These are phyloP conservation scores for Machaerirhynchus nigripectus DNA, from an alignment of 2,113 vertebrate species.

Conservation along the genomic window DNA sequence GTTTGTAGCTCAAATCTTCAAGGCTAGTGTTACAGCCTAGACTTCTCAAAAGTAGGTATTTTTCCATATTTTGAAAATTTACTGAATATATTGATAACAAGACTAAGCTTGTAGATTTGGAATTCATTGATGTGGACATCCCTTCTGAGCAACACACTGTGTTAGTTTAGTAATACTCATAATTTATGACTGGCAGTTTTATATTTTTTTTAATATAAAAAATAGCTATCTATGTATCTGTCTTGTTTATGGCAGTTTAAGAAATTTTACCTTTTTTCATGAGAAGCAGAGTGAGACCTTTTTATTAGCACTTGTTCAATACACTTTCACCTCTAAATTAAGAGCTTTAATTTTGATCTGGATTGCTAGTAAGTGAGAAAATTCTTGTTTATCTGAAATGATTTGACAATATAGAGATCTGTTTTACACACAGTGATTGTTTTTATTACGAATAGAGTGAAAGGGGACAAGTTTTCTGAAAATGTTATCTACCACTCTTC, in stretches of 20 bases:
- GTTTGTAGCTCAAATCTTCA: constrained; percentile 9
- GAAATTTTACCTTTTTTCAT: not conserved
- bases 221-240: not conserved
- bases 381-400: not conserved
- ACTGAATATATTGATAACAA: not conserved
- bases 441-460: not conserved
- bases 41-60: not conserved
- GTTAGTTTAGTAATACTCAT: constrained; percentile 31
- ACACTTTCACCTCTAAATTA: not conserved
- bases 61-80: not conserved
- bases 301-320: not conserved
- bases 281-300: not conserved
- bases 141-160: not conserved
- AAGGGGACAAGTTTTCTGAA: not conserved
- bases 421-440: not conserved
- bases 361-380: not conserved
- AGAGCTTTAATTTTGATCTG: not conserved
- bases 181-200: not conserved
- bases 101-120: not conserved
- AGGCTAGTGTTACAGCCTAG: not conserved
- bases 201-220: not conserved
- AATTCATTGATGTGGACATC: not conserved
- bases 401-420: not conserved
- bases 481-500: not conserved
- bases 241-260: not conserved